Percentiles rank a stretch among this genome's conserved stretches.
Conservation (phyloP, 2,797 vertebrate genomes). For the Brachyalestes nurse region DNA sequence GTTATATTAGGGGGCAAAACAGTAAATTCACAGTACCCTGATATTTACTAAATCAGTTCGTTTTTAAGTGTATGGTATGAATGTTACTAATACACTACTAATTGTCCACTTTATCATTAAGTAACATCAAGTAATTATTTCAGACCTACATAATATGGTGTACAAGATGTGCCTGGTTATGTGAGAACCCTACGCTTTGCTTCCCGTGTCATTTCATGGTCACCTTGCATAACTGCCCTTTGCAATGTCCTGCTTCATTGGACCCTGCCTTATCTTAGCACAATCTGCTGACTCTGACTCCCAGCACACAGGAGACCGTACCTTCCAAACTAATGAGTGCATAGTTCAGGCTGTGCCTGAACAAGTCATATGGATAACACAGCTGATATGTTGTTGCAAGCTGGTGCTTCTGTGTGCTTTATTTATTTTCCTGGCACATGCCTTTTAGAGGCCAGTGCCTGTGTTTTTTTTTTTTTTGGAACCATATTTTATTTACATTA, state of each 20-base stretch:
- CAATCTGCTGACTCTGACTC: slow-evolving; percentile 30
- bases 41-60: no score
- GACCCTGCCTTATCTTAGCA: background rate
- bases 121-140: background rate
- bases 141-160: background rate
- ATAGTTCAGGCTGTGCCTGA: background rate
- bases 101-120: no score
- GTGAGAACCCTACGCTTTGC: background rate
- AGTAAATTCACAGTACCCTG: no score
- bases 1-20: no score
- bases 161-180: background rate
- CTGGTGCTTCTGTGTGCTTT: background rate
- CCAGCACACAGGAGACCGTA: background rate
- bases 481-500: background rate
- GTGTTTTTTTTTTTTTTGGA: background rate
- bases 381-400: background rate
- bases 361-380: background rate
- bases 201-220: slow-evolving; percentile 5
- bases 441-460: background rate
- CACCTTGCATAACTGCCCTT: background rate
- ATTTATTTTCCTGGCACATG: background rate
- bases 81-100: no score
- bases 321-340: background rate
- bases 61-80: no score
- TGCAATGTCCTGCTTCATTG: background rate